Evolutionary conservation across 2,113 vertebrate genomes (phyloP).

Genomic region (Pimephales promelas): DNA sequence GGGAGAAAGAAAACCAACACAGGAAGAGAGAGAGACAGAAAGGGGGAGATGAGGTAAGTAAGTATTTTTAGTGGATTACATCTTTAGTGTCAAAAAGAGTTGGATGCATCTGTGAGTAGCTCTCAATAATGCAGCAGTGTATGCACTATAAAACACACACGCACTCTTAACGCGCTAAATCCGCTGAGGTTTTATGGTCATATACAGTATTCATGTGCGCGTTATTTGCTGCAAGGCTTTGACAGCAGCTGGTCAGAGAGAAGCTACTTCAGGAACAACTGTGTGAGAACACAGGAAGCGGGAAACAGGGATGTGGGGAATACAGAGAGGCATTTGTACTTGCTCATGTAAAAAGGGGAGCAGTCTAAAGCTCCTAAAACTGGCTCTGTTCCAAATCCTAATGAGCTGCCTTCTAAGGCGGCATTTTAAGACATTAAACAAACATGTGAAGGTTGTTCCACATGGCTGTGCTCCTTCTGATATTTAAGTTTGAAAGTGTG

Average conservation of each 20-base stretch:
- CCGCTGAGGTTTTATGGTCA: slow-evolving; percentile 41
- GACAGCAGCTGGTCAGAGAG: slow-evolving; percentile 27
- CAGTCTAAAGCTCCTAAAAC: background rate
- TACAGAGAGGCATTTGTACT: slow-evolving; percentile 18
- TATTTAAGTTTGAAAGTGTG: background rate
- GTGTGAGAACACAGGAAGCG: slow-evolving; percentile 24
- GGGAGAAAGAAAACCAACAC: background rate
- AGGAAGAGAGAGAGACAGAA: slow-evolving; percentile 28
- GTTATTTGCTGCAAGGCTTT: slow-evolving; percentile 34
- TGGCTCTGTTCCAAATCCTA: slow-evolving; percentile 20
- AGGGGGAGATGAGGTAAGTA: slow-evolving; percentile 47
- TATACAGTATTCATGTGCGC: slow-evolving; percentile 41
- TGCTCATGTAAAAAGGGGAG: background rate
- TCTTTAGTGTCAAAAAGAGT: slow-evolving; percentile 48
- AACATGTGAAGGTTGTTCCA: background rate
- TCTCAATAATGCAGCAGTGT: slow-evolving; percentile 56
- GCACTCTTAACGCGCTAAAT: slow-evolving; percentile 25
- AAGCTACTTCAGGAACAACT: slow-evolving; percentile 16
- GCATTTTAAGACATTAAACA: slow-evolving; percentile 1
- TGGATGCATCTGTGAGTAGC: slow-evolving; percentile 53
- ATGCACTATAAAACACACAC: slow-evolving; percentile 51
- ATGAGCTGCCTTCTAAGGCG: background rate
- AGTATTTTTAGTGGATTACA: slow-evolving; percentile 56
- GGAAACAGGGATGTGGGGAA: slow-evolving; percentile 15
- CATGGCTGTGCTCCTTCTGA: background rate